Base-by-base conservation (phyloP, 2,797 vertebrate species). In the Rhinogobio ventralis region DNA sequence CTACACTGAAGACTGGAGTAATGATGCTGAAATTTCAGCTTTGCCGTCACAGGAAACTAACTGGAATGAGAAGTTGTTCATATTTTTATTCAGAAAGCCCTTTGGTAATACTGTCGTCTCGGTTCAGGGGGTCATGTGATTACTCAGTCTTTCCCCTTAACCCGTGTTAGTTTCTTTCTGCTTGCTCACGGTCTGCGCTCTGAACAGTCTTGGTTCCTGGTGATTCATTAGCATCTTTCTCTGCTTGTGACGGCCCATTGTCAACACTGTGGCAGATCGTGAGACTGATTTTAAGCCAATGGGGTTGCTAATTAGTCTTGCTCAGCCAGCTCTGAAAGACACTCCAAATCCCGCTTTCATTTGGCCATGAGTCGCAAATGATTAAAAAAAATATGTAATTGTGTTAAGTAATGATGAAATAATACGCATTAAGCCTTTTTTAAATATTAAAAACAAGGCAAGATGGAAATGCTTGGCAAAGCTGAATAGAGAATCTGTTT, bases 261-360 rank as follows among this genome's bases (percentile, higher is more conserved):
- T 86, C 78, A 72, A 92, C 91, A 91, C 89, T 85, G 88, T 84
- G 75, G 86, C 86, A 79, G 86, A 91, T 90, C 83, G 83, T 83
- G 85, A 88, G 88, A 88, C 85, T 55, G 60, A 91, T 91, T 93
- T 86, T 71, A 90, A 89, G 91, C 91, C 91, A 89, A 88, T 86
- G 87, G 89, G 78, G 91, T 90, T 92, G 92, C 90, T 93, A 93
- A 94, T 93, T 93, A 92, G 88, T 86, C 82, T 89, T 84, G 71
- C 78, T 72, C 85, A 86, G 90, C 88, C 90, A 93, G 88, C 90
- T 91, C 81, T 87, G 67, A 36, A 75, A 88, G 84, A 79, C 83
- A 36, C 83, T 79, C 83, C 87, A 57, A 42, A 86, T 83, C 81
- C 49, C 30, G 33, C 80, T 81, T 80, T 76, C 68, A 81, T 42